Evolutionary conservation across 1,140 invertebrate genomes (phyloP).

Genomic region (Aphis craccivora): DNA sequence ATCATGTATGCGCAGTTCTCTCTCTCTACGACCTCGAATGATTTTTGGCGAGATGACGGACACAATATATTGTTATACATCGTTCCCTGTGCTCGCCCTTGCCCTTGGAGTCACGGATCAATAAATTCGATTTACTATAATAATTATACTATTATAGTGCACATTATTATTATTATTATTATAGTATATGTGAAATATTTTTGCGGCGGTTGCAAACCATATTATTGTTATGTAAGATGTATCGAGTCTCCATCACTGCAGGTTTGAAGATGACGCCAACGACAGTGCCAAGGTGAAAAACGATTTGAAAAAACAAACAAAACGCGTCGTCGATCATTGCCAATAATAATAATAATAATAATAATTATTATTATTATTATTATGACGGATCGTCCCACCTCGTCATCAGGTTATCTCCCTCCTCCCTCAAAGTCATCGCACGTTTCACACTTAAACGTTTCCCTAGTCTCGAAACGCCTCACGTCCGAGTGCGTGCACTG

Average conservation of each 20-base stretch:
- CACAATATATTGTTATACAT: neutral
- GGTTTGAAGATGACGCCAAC: conserved; percentile 5
- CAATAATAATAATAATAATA: neutral
- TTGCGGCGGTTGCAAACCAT: neutral
- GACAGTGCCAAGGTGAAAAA: conserved; percentile 4
- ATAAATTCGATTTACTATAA: neutral
- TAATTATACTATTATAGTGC: neutral
- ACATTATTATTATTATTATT: neutral
- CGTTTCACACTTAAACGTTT: neutral
- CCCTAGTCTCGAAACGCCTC: neutral
- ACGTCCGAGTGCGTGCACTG: neutral
- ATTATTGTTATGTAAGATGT: neutral
- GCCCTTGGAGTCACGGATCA: conserved; percentile 27
- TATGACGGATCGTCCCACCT: neutral
- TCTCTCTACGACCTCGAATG: neutral
- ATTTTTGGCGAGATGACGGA: neutral
- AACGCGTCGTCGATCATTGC: conserved; percentile 3
- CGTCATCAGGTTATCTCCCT: neutral
- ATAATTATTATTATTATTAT: neutral
- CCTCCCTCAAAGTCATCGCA: neutral
- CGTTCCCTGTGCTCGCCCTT: neutral
- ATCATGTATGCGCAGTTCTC: neutral
- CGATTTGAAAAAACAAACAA: conserved; percentile 2
- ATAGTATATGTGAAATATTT: neutral
- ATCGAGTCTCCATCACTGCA: neutral